phyloP scores from a whole-genome alignment of 2,888 invertebrate species.

The Phengaris alcon region DNA sequence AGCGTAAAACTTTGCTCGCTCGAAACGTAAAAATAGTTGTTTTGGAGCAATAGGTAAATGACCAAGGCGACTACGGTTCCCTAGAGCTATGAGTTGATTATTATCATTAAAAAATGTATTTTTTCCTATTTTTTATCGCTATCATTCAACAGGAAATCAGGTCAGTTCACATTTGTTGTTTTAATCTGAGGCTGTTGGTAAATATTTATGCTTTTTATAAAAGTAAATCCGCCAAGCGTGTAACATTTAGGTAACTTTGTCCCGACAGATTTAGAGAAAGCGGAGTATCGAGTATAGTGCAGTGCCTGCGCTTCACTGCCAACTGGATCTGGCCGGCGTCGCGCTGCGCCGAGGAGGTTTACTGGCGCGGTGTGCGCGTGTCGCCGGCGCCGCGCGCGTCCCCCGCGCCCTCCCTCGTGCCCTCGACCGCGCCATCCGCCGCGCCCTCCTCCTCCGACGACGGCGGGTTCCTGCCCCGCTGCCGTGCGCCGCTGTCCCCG shows the following conservation, averaged over 20 bases:
- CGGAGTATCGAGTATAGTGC: conserved; percentile 95
- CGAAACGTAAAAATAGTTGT: too few species aligned
- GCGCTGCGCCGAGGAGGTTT: conserved; percentile 76
- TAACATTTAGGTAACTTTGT: neutral
- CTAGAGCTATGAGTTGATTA: neutral
- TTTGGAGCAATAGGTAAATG: neutral
- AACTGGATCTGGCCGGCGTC: conserved; percentile 89
- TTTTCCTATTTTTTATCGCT: neutral
- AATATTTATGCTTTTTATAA: conserved; percentile 13
- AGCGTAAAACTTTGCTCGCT: too few species aligned
- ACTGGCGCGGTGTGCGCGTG: conserved; percentile 48
- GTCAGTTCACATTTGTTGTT: conserved; percentile 48
- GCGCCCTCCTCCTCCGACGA: conserved; percentile 85
- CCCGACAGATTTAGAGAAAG: conserved; percentile 90
- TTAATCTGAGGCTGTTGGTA: neutral
- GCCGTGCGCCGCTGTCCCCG: conserved; percentile 74
- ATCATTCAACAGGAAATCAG: conserved; percentile 65
- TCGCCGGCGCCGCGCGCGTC: conserved; percentile 32
- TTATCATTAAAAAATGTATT: neutral
- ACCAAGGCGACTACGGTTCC: neutral
- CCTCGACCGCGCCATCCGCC: conserved; percentile 55
- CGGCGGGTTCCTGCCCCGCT: conserved; percentile 87
- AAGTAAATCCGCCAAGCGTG: neutral
- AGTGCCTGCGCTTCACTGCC: conserved; percentile 76
- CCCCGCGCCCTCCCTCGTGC: conserved; percentile 40